phyloP scores from a whole-genome alignment of 2,797 vertebrate genomes.

The Sphaeramia orbicularis region DNA sequence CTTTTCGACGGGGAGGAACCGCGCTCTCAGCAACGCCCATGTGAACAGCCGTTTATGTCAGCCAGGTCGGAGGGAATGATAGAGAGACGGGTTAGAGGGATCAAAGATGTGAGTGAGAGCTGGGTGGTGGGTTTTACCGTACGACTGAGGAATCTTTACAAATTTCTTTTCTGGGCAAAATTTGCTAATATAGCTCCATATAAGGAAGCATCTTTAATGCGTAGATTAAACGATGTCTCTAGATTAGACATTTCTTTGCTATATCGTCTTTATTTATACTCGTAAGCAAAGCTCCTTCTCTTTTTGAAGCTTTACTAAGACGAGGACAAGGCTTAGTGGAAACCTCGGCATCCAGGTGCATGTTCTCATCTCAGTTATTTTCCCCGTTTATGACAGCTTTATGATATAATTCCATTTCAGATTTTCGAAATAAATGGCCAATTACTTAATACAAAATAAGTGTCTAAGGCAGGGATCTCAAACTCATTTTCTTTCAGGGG shows the following conservation, averaged over 20 bases:
- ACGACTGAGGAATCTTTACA: conserved; percentile 20
- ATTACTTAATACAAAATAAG: too few species aligned
- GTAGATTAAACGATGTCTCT: not conserved
- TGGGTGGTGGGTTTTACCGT: conserved; percentile 18
- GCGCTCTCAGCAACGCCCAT: conserved; percentile 27
- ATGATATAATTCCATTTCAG: too few species aligned
- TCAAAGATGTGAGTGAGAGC: conserved; percentile 32
- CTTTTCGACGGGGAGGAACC: conserved; percentile 23
- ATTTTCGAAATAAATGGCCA: too few species aligned
- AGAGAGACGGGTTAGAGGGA: conserved; percentile 21
- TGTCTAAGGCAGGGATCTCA: too few species aligned
- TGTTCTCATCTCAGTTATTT: too few species aligned
- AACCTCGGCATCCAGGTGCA: too few species aligned
- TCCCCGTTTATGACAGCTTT: too few species aligned
- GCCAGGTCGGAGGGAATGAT: conserved; percentile 9
- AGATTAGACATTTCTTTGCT: conserved; percentile 14
- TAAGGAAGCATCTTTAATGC: conserved; percentile 32
- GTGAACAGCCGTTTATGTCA: conserved; percentile 17
- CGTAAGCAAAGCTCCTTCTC: not conserved
- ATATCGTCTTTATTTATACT: conserved; percentile 3
- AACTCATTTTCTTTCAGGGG: too few species aligned
- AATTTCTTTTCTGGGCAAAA: conserved; percentile 13
- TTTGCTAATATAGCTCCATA: conserved; percentile 16
- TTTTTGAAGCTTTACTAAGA: not conserved
- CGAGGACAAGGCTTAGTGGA: not conserved